Evolutionary conservation across 2,888 invertebrate species (phyloP).

Genomic region (Periphyllus acericola): DNA sequence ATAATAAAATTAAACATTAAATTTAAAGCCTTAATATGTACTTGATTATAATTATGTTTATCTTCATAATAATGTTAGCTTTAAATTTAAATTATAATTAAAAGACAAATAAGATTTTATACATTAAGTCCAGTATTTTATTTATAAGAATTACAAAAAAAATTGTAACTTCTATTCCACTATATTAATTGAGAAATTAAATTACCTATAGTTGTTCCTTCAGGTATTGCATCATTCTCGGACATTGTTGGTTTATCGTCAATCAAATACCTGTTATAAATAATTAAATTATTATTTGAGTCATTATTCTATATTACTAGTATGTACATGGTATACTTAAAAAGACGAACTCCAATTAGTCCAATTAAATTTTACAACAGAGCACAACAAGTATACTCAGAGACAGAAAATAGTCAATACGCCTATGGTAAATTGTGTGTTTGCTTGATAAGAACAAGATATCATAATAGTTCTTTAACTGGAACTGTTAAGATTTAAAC

Average conservation of each 20-base stretch:
- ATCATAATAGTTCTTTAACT: constrained; percentile 21
- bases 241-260: constrained; percentile 46
- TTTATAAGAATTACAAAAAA: background rate
- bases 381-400: background rate
- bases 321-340: constrained; percentile 23
- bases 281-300: background rate
- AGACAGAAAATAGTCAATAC: background rate
- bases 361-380: background rate
- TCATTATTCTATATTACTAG: background rate
- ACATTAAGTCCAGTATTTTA: too few relatives aligned
- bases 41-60: too few relatives aligned
- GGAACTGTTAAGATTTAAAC: constrained; percentile 1
- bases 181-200: background rate
- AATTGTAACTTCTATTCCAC: background rate
- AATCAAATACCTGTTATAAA: constrained; percentile 48
- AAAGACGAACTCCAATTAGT: background rate
- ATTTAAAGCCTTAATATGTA: too few relatives aligned
- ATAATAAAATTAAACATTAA: too few relatives aligned
- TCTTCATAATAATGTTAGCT: too few relatives aligned
- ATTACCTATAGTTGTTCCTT: constrained; percentile 55
- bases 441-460: constrained; percentile 41
- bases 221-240: constrained; percentile 29
- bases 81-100: too few relatives aligned
- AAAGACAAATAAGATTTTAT: too few relatives aligned
- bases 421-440: background rate